Base-by-base conservation (phyloP, 2,888 invertebrate genomes). In the Achlya flavicornis region DNA sequence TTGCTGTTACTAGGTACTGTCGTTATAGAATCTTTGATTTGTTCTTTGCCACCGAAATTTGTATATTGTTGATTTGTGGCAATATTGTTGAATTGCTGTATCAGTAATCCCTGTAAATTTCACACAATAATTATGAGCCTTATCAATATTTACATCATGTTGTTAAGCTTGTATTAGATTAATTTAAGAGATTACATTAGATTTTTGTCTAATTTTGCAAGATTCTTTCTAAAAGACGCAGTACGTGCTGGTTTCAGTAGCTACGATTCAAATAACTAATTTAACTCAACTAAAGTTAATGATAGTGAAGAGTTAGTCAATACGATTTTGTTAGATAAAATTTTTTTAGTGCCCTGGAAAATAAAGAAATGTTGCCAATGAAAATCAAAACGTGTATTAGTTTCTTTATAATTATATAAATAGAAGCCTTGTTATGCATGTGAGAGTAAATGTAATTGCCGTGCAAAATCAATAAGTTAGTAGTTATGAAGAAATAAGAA, bases 21-120 rank as follows among this genome's bases (percentile, higher is more conserved):
- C 35, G 90, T 90, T 67, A 88, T 80, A 53, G 89, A 88, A 72
- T 84, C 81, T 66, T 77, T 78, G 16, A 78, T 79, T 66, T 77
- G 77, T 60, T 88, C 84, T 71, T 86, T 85, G 62, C 75, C 79
- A 67, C 78, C 84, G 67, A 92, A 92, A 72, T 83, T 89, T 59
- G 78, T 88, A 67, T 91, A 92, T 53, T 91, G 86, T 78, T 91
- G 91, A 72, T 89, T 90, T 43, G 88, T 87, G 64, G 93, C 93
- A 74, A 93, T 93, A 62, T 77, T 81, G 79, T 92, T 90, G 83
- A 93, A 89, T 81, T 92, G 92, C 76, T 91, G 84, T 87, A 93
- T 93, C 84, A 93, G 87, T 81, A 89, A 85, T 90, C 88, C 92
- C 93, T 93, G 93, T 85, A 93, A 92, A 70, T 66, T 71, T 64